Conservation (phyloP, 2,888 invertebrate species). For the Allacma fusca region DNA sequence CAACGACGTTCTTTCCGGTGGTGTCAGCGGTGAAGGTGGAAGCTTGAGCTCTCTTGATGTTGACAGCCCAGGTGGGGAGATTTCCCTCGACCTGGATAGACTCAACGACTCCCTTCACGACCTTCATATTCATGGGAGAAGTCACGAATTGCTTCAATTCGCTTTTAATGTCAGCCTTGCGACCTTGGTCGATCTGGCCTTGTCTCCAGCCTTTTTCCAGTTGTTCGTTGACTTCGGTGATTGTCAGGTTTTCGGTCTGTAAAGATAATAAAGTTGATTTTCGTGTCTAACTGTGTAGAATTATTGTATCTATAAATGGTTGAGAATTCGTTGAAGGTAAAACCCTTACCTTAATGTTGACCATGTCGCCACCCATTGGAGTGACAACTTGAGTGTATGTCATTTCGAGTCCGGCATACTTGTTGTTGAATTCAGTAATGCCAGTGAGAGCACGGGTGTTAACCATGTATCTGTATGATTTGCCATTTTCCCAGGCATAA, state of each 20-base stretch:
- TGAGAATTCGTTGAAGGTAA: background rate
- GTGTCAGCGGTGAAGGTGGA: constrained; percentile 56
- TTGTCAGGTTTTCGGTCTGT: constrained; percentile 21
- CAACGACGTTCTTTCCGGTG: constrained; percentile 49
- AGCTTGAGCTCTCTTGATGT: constrained; percentile 65
- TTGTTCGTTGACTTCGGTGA: constrained; percentile 30
- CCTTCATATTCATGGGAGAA: constrained; percentile 56
- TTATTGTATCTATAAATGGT: background rate
- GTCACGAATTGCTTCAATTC: constrained; percentile 54
- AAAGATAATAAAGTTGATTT: background rate
- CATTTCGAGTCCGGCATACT: constrained; percentile 63
- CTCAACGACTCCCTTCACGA: constrained; percentile 59
- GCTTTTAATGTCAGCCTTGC: constrained; percentile 40
- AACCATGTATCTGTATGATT: constrained; percentile 64
- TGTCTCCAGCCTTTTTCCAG: constrained; percentile 51
- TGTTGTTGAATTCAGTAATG: constrained; percentile 62
- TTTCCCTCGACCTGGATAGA: constrained; percentile 60
- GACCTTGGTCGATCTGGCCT: constrained; percentile 47
- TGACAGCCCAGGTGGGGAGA: constrained; percentile 64
- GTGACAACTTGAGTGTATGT: constrained; percentile 44
- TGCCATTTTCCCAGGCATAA: constrained; percentile 60
- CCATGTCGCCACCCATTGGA: constrained; percentile 37
- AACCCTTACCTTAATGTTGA: constrained; percentile 51
- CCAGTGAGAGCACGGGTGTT: constrained; percentile 63
- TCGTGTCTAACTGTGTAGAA: background rate